Evolutionary conservation across 1,140 invertebrate species (phyloP), one percentile per base, ranked within the genome.

Genomic region (Cardiocondyla obscurior): DNA sequence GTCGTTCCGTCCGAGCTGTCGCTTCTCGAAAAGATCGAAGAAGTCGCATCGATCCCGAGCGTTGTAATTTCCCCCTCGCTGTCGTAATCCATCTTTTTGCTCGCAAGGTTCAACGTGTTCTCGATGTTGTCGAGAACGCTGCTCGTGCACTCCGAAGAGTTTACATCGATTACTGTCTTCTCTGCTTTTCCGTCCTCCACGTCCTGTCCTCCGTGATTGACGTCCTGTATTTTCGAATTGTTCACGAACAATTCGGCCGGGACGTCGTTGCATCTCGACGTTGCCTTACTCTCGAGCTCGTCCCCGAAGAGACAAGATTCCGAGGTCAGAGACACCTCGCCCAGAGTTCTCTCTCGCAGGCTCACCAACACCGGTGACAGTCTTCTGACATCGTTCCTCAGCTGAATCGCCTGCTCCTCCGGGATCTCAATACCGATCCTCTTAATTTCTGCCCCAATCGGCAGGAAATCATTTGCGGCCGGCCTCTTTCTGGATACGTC

Each of bases 311-410:
- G 44, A 4, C 89, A 86, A 10, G 87, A 90, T 12, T 92, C 89
- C 19, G 92, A 88, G 0, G 91, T 93, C 5, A 94, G 74, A 0
- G 92, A 94, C 16, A 94, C 92, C 44, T 94, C 94, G 33, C 92
- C 93, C 0, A 94, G 77, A 0, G 94, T 94, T 1, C 93, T 88
- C 55, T 94, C 94, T 0, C 91, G 88, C 3, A 91, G 89, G 28
- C 93, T 92, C 12, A 94, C 93, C 67, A 93, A 77, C 22, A 94
- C 91, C 49, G 94, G 93, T 1, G 93, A 94, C 46, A 94, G 84
- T 30, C 93, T 90, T 25, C 91, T 91, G 19, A 93, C 89, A 25
- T 94, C 93, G 67, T 93, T 93, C 19, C 90, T 90, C 60, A 93
- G 85, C 55, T 93, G 93, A 33, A 90, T 92, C 6, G 91, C 89